These are phyloP conservation scores for Oxyscelio sp. DNA, from an alignment of 2,888 invertebrate species.

Conservation along the genomic window DNA sequence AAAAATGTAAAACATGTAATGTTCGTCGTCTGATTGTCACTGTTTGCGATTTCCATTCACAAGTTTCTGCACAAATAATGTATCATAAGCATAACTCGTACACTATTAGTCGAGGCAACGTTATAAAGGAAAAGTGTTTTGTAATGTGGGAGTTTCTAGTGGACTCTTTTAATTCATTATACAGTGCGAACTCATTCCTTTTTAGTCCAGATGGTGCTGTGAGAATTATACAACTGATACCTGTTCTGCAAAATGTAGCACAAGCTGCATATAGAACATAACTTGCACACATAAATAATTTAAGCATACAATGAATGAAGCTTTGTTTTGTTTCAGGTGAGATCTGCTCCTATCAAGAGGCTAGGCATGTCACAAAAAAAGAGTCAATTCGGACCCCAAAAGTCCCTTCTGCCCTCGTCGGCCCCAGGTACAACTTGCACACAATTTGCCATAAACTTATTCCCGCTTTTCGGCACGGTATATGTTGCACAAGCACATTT, in stretches of 20 bases:
- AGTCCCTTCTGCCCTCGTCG: slow-evolving; percentile 79
- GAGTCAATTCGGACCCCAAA: slow-evolving; percentile 87
- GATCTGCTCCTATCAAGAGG: slow-evolving; percentile 85
- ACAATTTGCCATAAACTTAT: too few relatives aligned
- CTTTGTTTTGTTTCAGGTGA: slow-evolving; percentile 81
- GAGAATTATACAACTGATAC: slow-evolving; percentile 14
- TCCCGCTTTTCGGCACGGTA: slow-evolving; percentile 51
- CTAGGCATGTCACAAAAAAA: slow-evolving; percentile 84
- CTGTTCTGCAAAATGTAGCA: slow-evolving; percentile 7
- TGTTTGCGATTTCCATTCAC: slow-evolving; percentile 45
- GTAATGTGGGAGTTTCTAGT: slow-evolving; percentile 42
- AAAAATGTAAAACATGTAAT: too few relatives aligned
- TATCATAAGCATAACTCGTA: slow-evolving; percentile 26
- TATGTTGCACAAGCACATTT: slow-evolving; percentile 54
- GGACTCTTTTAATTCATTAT: slow-evolving; percentile 36
- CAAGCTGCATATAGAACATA: too few relatives aligned
- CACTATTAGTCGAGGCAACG: slow-evolving; percentile 21
- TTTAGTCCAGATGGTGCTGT: slow-evolving; percentile 39
- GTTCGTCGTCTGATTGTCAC: slow-evolving; percentile 7
- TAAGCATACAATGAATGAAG: too few relatives aligned
- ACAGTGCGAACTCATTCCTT: slow-evolving; percentile 37
- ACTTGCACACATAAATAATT: too few relatives aligned
- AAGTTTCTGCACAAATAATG: slow-evolving; percentile 54
- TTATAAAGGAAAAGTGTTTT: slow-evolving; percentile 47
- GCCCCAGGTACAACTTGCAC: slow-evolving; percentile 73